Evolutionary conservation across 2,888 invertebrate genomes (phyloP).

Genomic region (Nomada lathburiana): DNA sequence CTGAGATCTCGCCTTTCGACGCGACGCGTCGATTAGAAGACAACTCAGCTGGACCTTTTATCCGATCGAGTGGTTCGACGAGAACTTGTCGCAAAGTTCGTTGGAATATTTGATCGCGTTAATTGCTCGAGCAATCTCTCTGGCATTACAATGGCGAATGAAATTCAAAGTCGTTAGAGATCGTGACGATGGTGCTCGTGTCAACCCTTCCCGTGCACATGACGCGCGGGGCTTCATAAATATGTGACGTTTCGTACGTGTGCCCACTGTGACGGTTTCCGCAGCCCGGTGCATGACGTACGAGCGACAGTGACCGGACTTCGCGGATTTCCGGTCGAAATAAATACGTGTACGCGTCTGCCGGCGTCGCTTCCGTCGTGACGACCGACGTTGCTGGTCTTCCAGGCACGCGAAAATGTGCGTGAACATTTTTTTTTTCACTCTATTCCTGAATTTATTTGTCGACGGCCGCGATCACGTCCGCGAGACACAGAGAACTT

Average conservation of each 20-base stretch:
- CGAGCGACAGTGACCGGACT: constrained; percentile 65
- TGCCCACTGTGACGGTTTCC: constrained; percentile 46
- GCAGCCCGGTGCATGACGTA: constrained; percentile 63
- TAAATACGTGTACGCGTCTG: constrained; percentile 73
- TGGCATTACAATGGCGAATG: background rate
- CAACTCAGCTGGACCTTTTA: no score
- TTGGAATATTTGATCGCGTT: no score
- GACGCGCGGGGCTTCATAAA: constrained; percentile 50
- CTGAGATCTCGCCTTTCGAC: constrained; percentile 1
- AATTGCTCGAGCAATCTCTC: background rate
- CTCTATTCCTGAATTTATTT: background rate
- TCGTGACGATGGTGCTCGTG: constrained; percentile 2
- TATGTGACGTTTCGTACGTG: constrained; percentile 43
- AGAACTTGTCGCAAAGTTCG: no score
- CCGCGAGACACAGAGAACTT: constrained; percentile 29
- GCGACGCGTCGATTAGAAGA: background rate
- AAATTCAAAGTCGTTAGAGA: constrained; percentile 37
- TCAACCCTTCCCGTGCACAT: background rate
- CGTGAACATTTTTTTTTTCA: constrained; percentile 24
- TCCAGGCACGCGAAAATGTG: constrained; percentile 5
- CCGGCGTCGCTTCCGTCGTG: constrained; percentile 53
- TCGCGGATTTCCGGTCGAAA: constrained; percentile 74
- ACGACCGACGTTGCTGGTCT: background rate
- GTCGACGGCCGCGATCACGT: background rate
- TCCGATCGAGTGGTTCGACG: no score